These are phyloP conservation scores for Anser cygnoides DNA, from an alignment of 2,113 vertebrate genomes.

Conservation along the genomic window DNA sequence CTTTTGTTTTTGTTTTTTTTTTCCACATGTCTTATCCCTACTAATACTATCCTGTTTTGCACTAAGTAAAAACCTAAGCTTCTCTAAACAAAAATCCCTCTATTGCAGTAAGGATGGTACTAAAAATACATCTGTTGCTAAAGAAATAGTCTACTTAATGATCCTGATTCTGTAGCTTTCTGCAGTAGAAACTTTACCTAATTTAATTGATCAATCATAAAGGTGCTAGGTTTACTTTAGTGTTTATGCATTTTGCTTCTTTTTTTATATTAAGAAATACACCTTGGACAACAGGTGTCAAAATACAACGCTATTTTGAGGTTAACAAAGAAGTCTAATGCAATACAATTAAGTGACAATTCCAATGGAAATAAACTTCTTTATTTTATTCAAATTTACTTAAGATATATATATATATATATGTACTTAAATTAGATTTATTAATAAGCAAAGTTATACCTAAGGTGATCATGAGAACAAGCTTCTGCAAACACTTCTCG, in stretches of 20 bases:
- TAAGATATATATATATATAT: neutral
- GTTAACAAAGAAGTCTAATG: neutral
- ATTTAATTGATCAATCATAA: neutral
- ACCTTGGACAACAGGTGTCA: neutral
- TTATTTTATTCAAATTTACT: neutral
- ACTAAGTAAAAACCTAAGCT: neutral
- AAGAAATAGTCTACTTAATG: neutral
- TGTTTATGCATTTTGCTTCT: neutral
- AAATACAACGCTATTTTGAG: conserved; percentile 2
- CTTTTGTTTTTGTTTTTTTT: neutral
- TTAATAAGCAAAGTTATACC: conserved; percentile 77
- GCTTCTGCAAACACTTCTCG: conserved; percentile 89
- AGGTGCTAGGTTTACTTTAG: neutral
- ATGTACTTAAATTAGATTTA: neutral
- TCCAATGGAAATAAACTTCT: neutral
- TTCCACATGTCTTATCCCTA: neutral
- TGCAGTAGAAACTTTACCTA: neutral
- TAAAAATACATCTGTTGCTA: neutral
- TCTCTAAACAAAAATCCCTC: neutral
- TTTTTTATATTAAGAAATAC: neutral
- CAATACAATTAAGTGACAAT: neutral
- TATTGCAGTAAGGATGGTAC: neutral
- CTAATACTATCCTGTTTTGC: neutral
- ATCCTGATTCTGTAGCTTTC: neutral
- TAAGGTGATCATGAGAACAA: conserved; percentile 95